Percentiles rank a stretch among this genome's conserved stretches.
Conservation (phyloP, 1,140 invertebrate genomes). For the Listronotus bonariensis region DNA sequence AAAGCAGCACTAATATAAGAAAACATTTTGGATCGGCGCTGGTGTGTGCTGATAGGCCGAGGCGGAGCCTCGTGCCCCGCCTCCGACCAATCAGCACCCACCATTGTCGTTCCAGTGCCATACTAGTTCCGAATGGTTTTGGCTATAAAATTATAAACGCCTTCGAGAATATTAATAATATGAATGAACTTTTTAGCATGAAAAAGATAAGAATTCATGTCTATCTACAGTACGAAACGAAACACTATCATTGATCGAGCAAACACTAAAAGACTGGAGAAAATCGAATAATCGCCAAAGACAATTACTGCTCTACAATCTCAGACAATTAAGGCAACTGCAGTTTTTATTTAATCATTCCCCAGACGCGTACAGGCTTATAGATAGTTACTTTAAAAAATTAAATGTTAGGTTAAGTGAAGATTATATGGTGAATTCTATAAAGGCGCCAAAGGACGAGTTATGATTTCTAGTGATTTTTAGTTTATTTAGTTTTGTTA, state of each 20-base stretch:
- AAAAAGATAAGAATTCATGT: constrained; percentile 40
- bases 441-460: constrained; percentile 5
- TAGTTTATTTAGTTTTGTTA: constrained; percentile 3
- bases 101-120: no score
- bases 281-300: constrained; percentile 38
- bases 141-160: no score
- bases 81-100: no score
- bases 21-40: no score
- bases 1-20: no score
- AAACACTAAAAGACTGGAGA: constrained; percentile 44
- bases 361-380: constrained; percentile 25
- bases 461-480: constrained; percentile 31
- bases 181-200: constrained; percentile 28
- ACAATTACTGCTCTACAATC: constrained; percentile 40
- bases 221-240: constrained; percentile 41
- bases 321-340: constrained; percentile 42
- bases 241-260: constrained; percentile 41
- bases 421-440: constrained; percentile 8
- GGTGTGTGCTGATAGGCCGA: no score
- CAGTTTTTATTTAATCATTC: constrained; percentile 47
- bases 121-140: no score
- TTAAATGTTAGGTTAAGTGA: constrained; percentile 11
- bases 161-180: no score
- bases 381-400: constrained; percentile 40
- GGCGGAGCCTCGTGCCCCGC: no score